Evolutionary conservation across 2,888 invertebrate species (phyloP).

Genomic region (Exocentrus adspersus): DNA sequence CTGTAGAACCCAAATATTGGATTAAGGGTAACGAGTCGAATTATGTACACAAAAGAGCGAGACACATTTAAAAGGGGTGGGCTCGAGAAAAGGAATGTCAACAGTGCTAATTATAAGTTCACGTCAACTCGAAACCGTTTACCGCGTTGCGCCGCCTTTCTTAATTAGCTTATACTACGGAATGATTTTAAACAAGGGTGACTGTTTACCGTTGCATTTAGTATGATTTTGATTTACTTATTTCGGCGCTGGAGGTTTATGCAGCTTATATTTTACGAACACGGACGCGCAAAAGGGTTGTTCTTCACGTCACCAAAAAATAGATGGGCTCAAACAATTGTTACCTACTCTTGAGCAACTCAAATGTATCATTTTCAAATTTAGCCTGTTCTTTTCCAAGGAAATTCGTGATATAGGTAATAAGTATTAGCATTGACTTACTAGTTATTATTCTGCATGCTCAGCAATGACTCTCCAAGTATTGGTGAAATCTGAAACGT

Average conservation of each 20-base stretch:
- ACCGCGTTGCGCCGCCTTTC: slow-evolving; percentile 28
- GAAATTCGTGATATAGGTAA: too few relatives aligned
- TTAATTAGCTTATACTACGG: slow-evolving; percentile 25
- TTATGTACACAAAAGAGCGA: slow-evolving; percentile 43
- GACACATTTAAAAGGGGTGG: slow-evolving; percentile 22
- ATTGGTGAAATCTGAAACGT: too few relatives aligned
- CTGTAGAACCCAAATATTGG: slow-evolving; percentile 20
- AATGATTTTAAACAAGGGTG: slow-evolving; percentile 7
- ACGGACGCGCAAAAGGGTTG: too few relatives aligned
- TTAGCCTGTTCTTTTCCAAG: too few relatives aligned
- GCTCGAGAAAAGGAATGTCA: slow-evolving; percentile 38
- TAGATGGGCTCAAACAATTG: too few relatives aligned
- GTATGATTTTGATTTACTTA: neutral
- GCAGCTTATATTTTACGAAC: too few relatives aligned
- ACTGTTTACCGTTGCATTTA: neutral
- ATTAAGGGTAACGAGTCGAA: slow-evolving; percentile 38
- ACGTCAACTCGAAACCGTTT: slow-evolving; percentile 34
- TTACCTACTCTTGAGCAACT: too few relatives aligned
- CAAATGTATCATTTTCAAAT: too few relatives aligned
- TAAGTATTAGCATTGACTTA: too few relatives aligned
- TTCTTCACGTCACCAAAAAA: too few relatives aligned
- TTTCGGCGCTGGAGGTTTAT: neutral
- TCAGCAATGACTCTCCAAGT: too few relatives aligned
- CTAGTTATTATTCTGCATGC: too few relatives aligned
- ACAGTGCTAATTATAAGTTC: slow-evolving; percentile 42